These are phyloP conservation scores for Leptopilina boulardi DNA, from an alignment of 1,140 invertebrate species.

Conservation along the genomic window DNA sequence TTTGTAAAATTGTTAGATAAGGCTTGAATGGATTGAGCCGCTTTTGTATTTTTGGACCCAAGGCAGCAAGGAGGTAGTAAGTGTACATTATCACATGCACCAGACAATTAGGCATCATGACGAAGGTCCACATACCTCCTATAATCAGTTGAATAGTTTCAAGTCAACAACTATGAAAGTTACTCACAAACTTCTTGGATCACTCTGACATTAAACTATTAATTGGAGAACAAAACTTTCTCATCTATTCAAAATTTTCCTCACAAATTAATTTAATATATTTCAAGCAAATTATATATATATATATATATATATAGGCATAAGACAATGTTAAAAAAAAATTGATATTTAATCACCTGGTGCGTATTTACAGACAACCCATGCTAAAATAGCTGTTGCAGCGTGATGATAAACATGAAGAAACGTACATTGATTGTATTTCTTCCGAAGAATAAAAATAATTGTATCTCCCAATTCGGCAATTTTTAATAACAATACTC, in stretches of 20 bases:
- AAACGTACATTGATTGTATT: constrained; percentile 83
- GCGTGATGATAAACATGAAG: constrained; percentile 86
- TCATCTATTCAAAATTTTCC: no score
- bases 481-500: constrained; percentile 74
- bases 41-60: constrained; percentile 86
- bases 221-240: background rate
- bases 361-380: constrained; percentile 82
- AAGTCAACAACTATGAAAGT: constrained; percentile 4
- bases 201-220: background rate
- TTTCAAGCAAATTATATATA: no score
- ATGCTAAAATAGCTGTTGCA: constrained; percentile 81
- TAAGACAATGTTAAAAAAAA: no score
- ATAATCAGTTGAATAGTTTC: constrained; percentile 42
- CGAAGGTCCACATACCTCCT: constrained; percentile 73
- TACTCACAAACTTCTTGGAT: background rate
- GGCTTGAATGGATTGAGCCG: constrained; percentile 92
- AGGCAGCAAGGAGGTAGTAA: constrained; percentile 82
- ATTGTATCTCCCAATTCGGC: constrained; percentile 75
- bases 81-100: constrained; percentile 82
- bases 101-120: constrained; percentile 78
- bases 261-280: no score
- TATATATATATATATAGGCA: no score
- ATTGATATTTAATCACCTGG: constrained; percentile 73
- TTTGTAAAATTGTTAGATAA: constrained; percentile 90
- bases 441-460: constrained; percentile 85